Base-by-base conservation (phyloP, 2,888 invertebrate species). In the Oxytorus armatus region DNA sequence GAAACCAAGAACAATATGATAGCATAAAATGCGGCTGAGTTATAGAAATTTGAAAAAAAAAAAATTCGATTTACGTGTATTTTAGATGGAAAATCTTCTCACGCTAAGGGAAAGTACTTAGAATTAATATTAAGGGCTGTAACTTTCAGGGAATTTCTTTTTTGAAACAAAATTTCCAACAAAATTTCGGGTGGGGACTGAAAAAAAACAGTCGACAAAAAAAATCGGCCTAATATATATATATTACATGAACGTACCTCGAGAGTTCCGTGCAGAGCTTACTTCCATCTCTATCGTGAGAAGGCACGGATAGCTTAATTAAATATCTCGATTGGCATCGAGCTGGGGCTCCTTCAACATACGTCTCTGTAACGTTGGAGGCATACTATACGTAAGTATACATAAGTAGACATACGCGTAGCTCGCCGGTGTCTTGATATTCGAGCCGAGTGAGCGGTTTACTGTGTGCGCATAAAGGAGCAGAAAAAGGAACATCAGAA, bases 251-350 rank as follows among this genome's bases (percentile, higher is more conserved):
- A 63, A 18, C 66, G 36, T 33, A 76, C 36, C 57, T 73, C 61
- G 77, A 68, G 72, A 59, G 73, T 77, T 69, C 59, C 74, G 77
- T 66, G 70, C 42, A 59, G 74, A 63, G 82, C 55, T 47, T 74
- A 70, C 63, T 66, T 65, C 57, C 42, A 51, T 74, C 53, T 55
- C 74, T 23, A n/a, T n/a, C 69, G 49, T 25, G 47, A 69, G 79
- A 72, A 77, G 63, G 49, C 63, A 82, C 72, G 79, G 83, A 85
- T 84, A 84, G 82, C 85, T 85, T 85, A 85, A 85, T 85, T 85
- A 85, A 84, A 83, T 85, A 84, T 83, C 84, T 79, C 79, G 73
- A 77, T 75, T 77, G 76, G 79, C 78, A 84, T 82, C 82, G 81
- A 74, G 79, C 70, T 23, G 79, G 55, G 61, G 47, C 55, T 68